Evolutionary conservation across 2,797 vertebrate genomes (phyloP).

Genomic region (Xyrichtys novacula): DNA sequence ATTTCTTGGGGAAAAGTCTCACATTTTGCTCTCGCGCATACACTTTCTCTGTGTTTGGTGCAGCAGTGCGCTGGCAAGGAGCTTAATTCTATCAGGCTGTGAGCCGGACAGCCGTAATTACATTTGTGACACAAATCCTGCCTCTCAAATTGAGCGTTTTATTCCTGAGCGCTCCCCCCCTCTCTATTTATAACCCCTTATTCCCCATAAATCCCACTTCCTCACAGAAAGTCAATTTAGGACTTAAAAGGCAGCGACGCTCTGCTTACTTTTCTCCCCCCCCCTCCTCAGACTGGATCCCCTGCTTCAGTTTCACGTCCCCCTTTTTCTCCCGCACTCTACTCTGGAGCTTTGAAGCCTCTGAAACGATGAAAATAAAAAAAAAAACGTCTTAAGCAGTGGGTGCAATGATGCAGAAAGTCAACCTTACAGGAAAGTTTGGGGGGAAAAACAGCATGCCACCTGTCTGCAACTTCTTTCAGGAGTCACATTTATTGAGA

Average conservation of each 20-base stretch:
- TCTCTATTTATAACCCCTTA: constrained; percentile 83
- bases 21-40: constrained; percentile 45
- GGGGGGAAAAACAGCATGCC: constrained; percentile 13
- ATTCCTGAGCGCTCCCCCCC: constrained; percentile 72
- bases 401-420: constrained; percentile 52
- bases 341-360: constrained; percentile 63
- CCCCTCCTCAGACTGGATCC: constrained; percentile 37
- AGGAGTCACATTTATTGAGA: constrained; percentile 23
- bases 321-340: background rate
- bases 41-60: constrained; percentile 37
- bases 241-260: constrained; percentile 78
- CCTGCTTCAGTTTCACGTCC: constrained; percentile 34
- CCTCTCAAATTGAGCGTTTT: constrained; percentile 85
- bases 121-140: constrained; percentile 87
- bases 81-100: constrained; percentile 84
- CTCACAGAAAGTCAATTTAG: constrained; percentile 82
- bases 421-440: constrained; percentile 57
- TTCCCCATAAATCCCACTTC: constrained; percentile 81
- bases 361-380: constrained; percentile 47
- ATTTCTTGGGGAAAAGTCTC: constrained; percentile 38
- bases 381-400: constrained; percentile 43
- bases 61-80: constrained; percentile 67
- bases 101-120: constrained; percentile 84
- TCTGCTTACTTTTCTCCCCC: constrained; percentile 48
- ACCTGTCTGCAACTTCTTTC: constrained; percentile 40